Evolutionary conservation across 2,113 vertebrate genomes (phyloP).

Genomic region (Tringa solitaria): DNA sequence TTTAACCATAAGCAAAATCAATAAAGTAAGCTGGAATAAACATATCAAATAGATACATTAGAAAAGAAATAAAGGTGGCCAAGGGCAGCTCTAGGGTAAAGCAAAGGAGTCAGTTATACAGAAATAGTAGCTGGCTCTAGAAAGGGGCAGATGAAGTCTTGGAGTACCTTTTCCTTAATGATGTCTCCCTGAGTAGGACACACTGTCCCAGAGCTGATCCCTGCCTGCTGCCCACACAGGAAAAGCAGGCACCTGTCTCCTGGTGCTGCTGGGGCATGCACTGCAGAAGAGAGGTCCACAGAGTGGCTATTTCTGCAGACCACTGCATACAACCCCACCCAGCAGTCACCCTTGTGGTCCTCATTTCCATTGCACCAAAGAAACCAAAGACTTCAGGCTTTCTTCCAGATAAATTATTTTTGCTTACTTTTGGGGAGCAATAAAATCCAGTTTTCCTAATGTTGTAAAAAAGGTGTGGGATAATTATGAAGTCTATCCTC

Average conservation of each 20-base stretch:
- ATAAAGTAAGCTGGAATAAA: background rate
- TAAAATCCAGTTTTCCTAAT: background rate
- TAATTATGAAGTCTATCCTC: background rate
- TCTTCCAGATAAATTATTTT: background rate
- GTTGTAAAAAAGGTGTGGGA: background rate
- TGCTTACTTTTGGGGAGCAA: background rate
- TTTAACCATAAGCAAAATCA: background rate
- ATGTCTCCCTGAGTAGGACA: background rate
- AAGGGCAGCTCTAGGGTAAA: background rate
- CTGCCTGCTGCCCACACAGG: background rate
- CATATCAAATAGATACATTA: no score
- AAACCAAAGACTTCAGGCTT: background rate
- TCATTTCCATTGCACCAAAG: background rate
- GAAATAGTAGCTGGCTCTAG: background rate
- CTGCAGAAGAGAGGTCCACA: background rate
- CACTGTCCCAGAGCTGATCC: rapidly evolving
- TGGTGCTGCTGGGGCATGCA: background rate
- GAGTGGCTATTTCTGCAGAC: background rate
- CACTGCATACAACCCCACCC: background rate
- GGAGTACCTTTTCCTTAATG: background rate
- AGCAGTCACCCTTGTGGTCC: background rate
- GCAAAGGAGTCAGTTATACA: background rate
- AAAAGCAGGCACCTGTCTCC: background rate
- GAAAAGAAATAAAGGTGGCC: background rate
- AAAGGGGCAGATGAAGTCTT: background rate